phyloP scores from a whole-genome alignment of 2,888 invertebrate species.

The Agrilus cyanescens region DNA sequence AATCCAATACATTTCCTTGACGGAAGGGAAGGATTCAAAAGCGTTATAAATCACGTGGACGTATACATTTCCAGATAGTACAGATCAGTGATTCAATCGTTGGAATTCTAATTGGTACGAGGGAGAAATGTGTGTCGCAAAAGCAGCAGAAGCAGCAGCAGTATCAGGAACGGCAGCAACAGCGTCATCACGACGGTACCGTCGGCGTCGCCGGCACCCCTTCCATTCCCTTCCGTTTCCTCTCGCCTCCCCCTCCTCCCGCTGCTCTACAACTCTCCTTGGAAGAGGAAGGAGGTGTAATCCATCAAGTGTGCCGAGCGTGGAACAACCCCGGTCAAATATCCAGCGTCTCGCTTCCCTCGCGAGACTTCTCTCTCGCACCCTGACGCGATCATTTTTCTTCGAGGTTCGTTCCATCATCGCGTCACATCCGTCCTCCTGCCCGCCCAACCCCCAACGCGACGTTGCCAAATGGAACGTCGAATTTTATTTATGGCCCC shows the following conservation, averaged over 20 bases:
- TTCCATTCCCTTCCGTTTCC: conserved; percentile 27
- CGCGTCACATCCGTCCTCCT: conserved; percentile 56
- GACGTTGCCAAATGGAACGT: conserved; percentile 40
- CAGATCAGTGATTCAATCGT: conserved; percentile 34
- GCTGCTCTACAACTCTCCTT: conserved; percentile 38
- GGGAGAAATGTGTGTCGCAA: conserved; percentile 31
- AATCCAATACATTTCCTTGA: neutral
- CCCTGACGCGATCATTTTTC: conserved; percentile 57
- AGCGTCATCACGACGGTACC: neutral
- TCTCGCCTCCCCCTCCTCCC: conserved; percentile 37
- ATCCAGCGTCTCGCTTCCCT: conserved; percentile 50
- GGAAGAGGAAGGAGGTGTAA: conserved; percentile 33
- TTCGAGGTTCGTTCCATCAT: conserved; percentile 62
- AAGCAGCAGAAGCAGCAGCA: neutral
- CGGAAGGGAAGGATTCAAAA: conserved; percentile 18
- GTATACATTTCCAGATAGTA: conserved; percentile 21
- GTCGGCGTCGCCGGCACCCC: conserved; percentile 12
- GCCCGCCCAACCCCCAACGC: conserved; percentile 46
- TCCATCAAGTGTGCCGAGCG: conserved; percentile 36
- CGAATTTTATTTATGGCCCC: conserved; percentile 40
- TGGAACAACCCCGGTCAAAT: conserved; percentile 42
- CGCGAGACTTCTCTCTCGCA: conserved; percentile 34
- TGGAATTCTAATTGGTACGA: conserved; percentile 35
- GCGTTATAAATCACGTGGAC: conserved; percentile 22
- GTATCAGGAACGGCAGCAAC: conserved; percentile 1